Evolutionary conservation across 2,888 invertebrate species (phyloP).

Genomic region (Orgyia antiqua): DNA sequence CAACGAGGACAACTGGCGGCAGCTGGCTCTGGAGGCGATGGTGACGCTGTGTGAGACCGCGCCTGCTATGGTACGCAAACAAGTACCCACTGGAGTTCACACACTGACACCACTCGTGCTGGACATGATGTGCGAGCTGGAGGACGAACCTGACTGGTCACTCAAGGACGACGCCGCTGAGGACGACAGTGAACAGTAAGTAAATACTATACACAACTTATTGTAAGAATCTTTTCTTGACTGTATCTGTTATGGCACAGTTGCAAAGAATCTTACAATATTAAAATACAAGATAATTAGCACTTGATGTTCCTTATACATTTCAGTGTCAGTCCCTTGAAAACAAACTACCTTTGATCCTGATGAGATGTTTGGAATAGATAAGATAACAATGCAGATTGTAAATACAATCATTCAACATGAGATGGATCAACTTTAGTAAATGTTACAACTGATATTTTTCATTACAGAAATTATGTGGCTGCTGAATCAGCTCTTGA

Average conservation of each 20-base stretch:
- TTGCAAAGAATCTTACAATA: conserved; percentile 51
- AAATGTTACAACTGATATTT: too few relatives aligned
- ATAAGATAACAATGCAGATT: too few relatives aligned
- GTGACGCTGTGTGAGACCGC: conserved; percentile 94
- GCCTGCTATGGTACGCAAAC: conserved; percentile 97
- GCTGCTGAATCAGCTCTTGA: conserved; percentile 98
- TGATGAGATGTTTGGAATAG: too few relatives aligned
- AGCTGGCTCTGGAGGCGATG: conserved; percentile 92
- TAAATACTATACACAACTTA: too few relatives aligned
- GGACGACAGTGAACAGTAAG: conserved; percentile 91
- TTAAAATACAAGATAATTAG: conserved; percentile 62
- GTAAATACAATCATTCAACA: too few relatives aligned
- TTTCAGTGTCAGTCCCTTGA: conserved; percentile 66
- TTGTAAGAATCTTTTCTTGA: conserved; percentile 45
- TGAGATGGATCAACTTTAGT: too few relatives aligned
- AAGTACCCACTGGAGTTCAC: conserved; percentile 89
- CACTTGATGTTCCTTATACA: conserved; percentile 49
- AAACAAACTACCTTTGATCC: too few relatives aligned
- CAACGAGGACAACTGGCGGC: conserved; percentile 89
- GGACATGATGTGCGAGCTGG: conserved; percentile 96
- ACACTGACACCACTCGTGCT: conserved; percentile 90
- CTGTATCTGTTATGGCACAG: conserved; percentile 32
- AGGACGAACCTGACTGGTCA: conserved; percentile 94
- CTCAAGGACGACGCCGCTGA: conserved; percentile 91
- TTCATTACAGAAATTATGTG: conserved; percentile 86